Conservation (phyloP, 2,797 vertebrate species). For the Pseudochromis fuscus region DNA sequence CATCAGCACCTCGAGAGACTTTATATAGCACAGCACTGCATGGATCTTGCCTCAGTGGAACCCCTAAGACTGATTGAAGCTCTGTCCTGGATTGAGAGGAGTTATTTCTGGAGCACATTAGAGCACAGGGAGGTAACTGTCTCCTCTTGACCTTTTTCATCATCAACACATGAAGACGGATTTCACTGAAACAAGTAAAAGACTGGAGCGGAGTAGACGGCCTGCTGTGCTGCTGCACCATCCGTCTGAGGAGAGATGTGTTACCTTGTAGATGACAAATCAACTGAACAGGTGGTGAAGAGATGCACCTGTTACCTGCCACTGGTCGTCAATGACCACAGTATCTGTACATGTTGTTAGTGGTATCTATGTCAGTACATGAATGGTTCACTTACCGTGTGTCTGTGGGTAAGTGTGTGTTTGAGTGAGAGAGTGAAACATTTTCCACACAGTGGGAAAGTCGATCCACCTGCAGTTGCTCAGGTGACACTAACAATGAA, state of each 20-base stretch:
- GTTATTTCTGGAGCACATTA: slow-evolving; percentile 83
- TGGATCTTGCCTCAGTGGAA: slow-evolving; percentile 65
- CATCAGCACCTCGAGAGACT: slow-evolving; percentile 50
- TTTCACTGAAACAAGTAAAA: slow-evolving; percentile 51
- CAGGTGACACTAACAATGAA: slow-evolving; percentile 66
- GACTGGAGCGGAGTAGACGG: slow-evolving; percentile 14
- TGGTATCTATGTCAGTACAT: background rate
- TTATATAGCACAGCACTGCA: slow-evolving; percentile 47
- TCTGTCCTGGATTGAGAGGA: slow-evolving; percentile 78
- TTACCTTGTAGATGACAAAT: background rate
- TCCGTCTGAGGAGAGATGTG: background rate
- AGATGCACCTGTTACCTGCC: slow-evolving; percentile 7
- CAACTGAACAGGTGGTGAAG: slow-evolving; percentile 36
- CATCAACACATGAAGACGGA: slow-evolving; percentile 55
- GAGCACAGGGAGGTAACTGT: slow-evolving; percentile 75
- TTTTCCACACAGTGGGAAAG: slow-evolving; percentile 70
- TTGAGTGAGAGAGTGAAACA: slow-evolving; percentile 38
- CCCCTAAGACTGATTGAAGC: slow-evolving; percentile 75
- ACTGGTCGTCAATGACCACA: background rate
- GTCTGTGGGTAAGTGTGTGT: slow-evolving; percentile 22
- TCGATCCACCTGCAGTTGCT: slow-evolving; percentile 62
- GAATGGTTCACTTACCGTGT: slow-evolving; percentile 29
- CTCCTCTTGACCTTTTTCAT: slow-evolving; percentile 78
- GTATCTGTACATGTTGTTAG: background rate
- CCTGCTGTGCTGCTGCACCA: background rate